Percentiles rank a stretch among this genome's conserved stretches.
These are phyloP conservation scores for cat (Felis catus) DNA, from an alignment of 2,113 vertebrate genomes.

Conservation along the genomic window F.catus_Fca126_mat1.0 CM031413.1:39661501-39662000, in stretches of 20 bases:
- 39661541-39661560: not conserved
- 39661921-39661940: not conserved
- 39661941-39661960: not conserved
- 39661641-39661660: not conserved
- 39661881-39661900: not conserved
- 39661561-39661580: not conserved
- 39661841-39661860: not conserved
- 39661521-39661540: not conserved
- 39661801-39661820: not conserved
- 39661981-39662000: not conserved
- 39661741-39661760: not conserved
- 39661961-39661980: not conserved
- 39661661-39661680: not conserved
- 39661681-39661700: not conserved
- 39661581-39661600: not conserved
- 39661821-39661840: not conserved
- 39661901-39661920: not conserved
- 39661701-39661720: not conserved
- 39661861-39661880: not conserved
- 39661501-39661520: not conserved
- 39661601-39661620: not conserved
- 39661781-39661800: not conserved
- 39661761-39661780: not conserved
- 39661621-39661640: not conserved
- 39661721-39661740: not conserved